These are phyloP conservation scores for Andrena marginata DNA, from an alignment of 2,888 invertebrate species.

Conservation along the genomic window DNA sequence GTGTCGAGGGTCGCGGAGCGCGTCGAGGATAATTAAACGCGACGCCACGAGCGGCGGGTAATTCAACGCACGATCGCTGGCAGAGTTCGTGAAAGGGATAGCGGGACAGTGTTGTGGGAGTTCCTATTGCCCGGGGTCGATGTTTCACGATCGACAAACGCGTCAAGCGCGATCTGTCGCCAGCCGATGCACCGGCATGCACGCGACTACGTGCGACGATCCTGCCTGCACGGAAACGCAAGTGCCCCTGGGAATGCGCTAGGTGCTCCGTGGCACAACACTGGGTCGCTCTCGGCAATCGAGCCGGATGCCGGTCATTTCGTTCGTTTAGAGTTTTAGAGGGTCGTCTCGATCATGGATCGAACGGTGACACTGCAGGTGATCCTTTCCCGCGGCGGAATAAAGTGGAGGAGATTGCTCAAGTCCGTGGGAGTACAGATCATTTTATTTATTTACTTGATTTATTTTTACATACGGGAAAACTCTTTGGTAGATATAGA, in stretches of 20 bases:
- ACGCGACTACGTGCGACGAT: constrained; percentile 29
- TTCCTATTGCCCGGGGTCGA: constrained; percentile 8
- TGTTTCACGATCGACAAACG: constrained; percentile 56
- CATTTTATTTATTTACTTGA: too few species aligned
- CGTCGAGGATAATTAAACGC: constrained; percentile 46
- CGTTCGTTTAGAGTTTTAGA: constrained; percentile 28
- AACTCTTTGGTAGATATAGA: too few species aligned
- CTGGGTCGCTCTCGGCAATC: constrained; percentile 34
- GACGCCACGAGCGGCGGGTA: constrained; percentile 2
- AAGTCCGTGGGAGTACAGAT: background rate
- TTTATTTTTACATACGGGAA: too few species aligned
- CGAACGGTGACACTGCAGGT: constrained; percentile 21
- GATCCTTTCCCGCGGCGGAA: background rate
- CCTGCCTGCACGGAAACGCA: constrained; percentile 43
- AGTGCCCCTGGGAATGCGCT: constrained; percentile 49
- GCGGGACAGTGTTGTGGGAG: background rate
- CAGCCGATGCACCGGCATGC: constrained; percentile 45
- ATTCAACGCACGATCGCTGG: constrained; percentile 49
- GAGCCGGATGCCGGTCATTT: constrained; percentile 51
- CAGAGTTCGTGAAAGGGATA: constrained; percentile 43
- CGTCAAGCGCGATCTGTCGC: constrained; percentile 50
- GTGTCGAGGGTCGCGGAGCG: too few species aligned
- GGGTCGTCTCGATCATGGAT: constrained; percentile 17
- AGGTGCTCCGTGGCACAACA: constrained; percentile 26
- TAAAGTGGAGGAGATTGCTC: background rate